phyloP scores from a whole-genome alignment of 2,113 vertebrate genomes.

The Callaeas wilsoni region DNA sequence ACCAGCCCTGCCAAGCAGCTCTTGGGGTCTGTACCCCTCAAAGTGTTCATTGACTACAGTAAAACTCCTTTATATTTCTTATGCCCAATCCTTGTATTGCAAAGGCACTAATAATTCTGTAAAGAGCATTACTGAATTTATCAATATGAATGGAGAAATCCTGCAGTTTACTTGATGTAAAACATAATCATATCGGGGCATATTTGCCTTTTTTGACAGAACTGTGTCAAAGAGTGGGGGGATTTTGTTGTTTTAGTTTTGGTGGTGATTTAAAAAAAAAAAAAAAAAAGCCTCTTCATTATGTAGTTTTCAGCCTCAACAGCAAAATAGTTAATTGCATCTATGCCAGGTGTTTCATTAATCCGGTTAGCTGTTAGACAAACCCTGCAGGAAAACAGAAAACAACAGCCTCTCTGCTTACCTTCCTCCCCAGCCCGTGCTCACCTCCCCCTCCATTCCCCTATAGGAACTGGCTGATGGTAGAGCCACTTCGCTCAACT shows the following conservation, averaged over 20 bases:
- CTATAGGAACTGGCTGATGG: not conserved
- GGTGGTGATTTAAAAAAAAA: not conserved
- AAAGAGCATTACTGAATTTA: not conserved
- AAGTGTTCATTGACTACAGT: not conserved
- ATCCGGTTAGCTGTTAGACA: conserved; percentile 63
- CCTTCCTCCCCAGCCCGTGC: not conserved
- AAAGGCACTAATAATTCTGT: not conserved
- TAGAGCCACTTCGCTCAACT: not conserved
- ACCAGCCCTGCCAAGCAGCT: not conserved
- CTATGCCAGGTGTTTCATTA: conserved; percentile 69
- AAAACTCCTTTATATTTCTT: not conserved
- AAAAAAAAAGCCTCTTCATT: not conserved
- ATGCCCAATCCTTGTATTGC: not conserved
- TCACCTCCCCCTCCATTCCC: not conserved
- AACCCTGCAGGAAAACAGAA: conserved; percentile 54
- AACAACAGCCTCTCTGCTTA: conserved; percentile 8
- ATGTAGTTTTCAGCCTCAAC: conserved; percentile 54
- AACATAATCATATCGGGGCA: not conserved
- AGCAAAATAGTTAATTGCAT: conserved; percentile 67
- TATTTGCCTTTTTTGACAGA: not conserved
- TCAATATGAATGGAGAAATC: not conserved
- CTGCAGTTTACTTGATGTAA: not conserved
- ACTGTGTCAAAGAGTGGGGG: not conserved
- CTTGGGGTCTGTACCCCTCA: not conserved
- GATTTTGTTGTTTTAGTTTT: not conserved